These are phyloP conservation scores for Hyles vespertilio DNA, from an alignment of 1,140 invertebrate genomes.

Conservation along the genomic window DNA sequence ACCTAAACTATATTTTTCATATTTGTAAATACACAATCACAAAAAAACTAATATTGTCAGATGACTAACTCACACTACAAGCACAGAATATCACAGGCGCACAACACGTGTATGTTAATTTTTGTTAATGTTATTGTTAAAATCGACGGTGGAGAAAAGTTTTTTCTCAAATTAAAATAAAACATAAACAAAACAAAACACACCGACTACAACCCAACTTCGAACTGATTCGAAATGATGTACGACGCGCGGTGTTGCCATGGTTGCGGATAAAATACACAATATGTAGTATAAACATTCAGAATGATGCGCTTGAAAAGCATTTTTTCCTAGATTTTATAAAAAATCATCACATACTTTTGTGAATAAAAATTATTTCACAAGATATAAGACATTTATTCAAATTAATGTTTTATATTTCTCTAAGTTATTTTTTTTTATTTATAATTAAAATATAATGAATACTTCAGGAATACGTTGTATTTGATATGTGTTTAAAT, in stretches of 20 bases:
- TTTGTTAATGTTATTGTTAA: constrained; percentile 12
- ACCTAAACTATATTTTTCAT: constrained; percentile 1
- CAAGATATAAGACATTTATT: too few species aligned
- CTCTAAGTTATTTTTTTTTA: too few species aligned
- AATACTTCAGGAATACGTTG: too few species aligned
- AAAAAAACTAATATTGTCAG: constrained; percentile 11
- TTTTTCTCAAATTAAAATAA: constrained; percentile 19
- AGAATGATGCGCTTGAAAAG: too few species aligned
- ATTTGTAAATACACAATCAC: constrained; percentile 11
- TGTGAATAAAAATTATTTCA: too few species aligned
- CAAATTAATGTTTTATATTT: too few species aligned
- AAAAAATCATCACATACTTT: too few species aligned
- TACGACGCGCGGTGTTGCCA: constrained; percentile 23
- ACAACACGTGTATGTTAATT: constrained; percentile 13
- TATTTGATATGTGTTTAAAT: too few species aligned
- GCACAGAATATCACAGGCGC: constrained; percentile 16
- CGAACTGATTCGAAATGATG: constrained; percentile 32
- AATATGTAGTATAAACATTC: background rate
- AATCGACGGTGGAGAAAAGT: constrained; percentile 17
- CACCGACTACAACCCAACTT: constrained; percentile 29
- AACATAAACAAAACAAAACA: constrained; percentile 42
- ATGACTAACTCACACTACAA: constrained; percentile 16
- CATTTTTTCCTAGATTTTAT: too few species aligned
- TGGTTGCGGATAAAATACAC: background rate
- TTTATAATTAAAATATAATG: too few species aligned